A percentile compares a stretch with the other conserved stretches of the same genome.
Evolutionary conservation across 1,140 invertebrate species (phyloP).

Genomic region (Luehdorfia chinensis): DNA sequence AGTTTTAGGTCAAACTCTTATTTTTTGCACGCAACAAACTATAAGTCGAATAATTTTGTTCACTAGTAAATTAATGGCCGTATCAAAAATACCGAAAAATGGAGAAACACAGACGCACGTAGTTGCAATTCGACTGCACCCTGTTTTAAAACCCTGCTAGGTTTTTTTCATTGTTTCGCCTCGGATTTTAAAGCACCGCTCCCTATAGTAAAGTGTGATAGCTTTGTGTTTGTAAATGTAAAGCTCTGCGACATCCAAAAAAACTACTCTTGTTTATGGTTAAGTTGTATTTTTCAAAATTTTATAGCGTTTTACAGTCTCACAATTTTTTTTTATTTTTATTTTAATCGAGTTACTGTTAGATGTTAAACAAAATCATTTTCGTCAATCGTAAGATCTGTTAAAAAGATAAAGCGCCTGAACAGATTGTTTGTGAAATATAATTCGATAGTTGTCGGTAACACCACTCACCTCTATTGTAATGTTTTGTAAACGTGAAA

Average conservation of each 20-base stretch:
- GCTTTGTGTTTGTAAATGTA: conserved; percentile 9
- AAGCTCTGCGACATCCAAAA: neutral
- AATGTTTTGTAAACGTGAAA: no score
- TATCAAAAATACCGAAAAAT: conserved; percentile 10
- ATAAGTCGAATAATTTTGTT: neutral
- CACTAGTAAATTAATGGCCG: conserved; percentile 2
- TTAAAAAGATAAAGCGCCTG: no score
- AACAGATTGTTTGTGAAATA: no score
- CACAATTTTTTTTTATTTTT: no score
- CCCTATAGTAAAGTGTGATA: conserved; percentile 14
- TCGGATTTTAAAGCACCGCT: conserved; percentile 12
- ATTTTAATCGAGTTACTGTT: no score
- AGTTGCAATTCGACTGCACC: neutral
- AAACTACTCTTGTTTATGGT: neutral
- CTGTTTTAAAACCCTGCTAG: conserved; percentile 7
- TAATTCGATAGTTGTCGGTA: no score
- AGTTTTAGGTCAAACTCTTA: no score
- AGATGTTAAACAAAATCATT: no score
- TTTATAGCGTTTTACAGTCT: no score
- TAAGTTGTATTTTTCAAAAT: neutral
- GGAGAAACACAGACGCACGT: neutral
- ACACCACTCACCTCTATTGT: no score
- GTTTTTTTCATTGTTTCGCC: conserved; percentile 8
- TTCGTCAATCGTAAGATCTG: no score
- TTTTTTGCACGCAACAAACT: no score